Conservation (phyloP, 2,113 vertebrate genomes). For the Poeciliopsis occidentalis region DNA sequence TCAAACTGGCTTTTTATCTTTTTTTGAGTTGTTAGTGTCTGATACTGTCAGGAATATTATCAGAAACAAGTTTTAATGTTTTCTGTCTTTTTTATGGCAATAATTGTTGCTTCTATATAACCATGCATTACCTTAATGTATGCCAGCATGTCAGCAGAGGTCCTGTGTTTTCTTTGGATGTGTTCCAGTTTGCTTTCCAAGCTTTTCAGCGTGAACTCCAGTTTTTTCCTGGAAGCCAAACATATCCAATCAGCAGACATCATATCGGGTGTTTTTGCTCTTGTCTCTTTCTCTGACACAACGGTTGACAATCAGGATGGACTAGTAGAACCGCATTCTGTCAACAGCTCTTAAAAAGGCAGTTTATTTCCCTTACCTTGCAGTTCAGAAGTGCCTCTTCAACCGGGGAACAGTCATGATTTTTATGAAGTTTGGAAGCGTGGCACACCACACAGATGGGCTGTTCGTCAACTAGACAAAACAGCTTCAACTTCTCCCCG, state of each 20-base stretch:
- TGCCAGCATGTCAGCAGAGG: conserved; percentile 46
- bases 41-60: conserved; percentile 47
- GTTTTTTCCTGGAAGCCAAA: conserved; percentile 66
- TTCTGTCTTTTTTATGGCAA: not conserved
- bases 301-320: not conserved
- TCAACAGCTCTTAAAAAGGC: conserved; percentile 1
- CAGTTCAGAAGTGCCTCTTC: conserved; percentile 74
- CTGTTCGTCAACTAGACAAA: conserved; percentile 75
- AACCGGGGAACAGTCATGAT: conserved; percentile 68
- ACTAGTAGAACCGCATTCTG: conserved; percentile 60
- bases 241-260: conserved; percentile 7
- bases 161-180: conserved; percentile 41
- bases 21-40: conserved; percentile 56
- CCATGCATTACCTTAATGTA: conserved; percentile 70
- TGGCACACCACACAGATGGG: conserved; percentile 80
- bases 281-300: not conserved
- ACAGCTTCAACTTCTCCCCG: conserved; percentile 75
- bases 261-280: not conserved
- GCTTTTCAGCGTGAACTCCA: conserved; percentile 56
- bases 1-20: conserved; percentile 74
- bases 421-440: conserved; percentile 72
- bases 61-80: not conserved
- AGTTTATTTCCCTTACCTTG: conserved; percentile 65
- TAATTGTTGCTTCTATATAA: not conserved
- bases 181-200: conserved; percentile 64